A percentile compares a stretch with the other conserved stretches of the same genome.
These are phyloP conservation scores for Sebastolobus altivelis DNA, from an alignment of 2,797 vertebrate species.

Conservation along the genomic window DNA sequence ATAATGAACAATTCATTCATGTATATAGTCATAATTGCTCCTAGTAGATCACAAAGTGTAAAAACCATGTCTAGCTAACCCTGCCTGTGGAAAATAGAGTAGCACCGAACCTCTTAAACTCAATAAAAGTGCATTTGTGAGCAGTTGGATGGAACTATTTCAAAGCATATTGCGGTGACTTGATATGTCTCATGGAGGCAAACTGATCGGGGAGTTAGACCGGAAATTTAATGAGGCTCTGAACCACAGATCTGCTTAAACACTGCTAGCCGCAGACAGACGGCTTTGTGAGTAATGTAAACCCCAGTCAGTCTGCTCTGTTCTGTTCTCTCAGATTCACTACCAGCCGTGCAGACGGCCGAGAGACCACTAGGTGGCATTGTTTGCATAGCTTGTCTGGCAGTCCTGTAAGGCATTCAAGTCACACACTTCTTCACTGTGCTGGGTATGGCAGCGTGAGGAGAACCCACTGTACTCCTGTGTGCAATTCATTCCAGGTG, in stretches of 20 bases:
- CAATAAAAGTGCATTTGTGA: constrained; percentile 19
- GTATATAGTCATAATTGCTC: background rate
- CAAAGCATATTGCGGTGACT: constrained; percentile 12
- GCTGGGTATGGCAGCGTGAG: constrained; percentile 31
- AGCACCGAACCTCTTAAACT: background rate
- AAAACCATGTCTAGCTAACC: background rate
- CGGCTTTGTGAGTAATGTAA: constrained; percentile 17
- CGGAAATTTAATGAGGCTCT: constrained; percentile 28
- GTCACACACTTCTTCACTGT: constrained; percentile 21
- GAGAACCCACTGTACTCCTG: constrained; percentile 31
- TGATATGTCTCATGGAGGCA: constrained; percentile 13
- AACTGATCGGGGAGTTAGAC: constrained; percentile 3
- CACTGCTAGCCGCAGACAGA: constrained; percentile 24
- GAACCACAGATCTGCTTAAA: constrained; percentile 23
- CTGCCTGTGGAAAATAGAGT: background rate
- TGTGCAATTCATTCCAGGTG: constrained; percentile 62
- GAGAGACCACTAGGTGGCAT: constrained; percentile 69
- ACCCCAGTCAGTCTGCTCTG: constrained; percentile 16
- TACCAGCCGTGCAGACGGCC: background rate
- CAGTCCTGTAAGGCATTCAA: constrained; percentile 20
- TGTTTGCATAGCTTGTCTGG: constrained; percentile 38
- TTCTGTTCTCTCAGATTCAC: constrained; percentile 2
- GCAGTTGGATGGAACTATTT: constrained; percentile 5
- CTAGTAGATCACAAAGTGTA: background rate
- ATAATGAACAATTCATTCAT: background rate